These are phyloP conservation scores for Temnothorax rugatulus DNA, from an alignment of 2,888 invertebrate genomes.

Conservation along the genomic window DNA sequence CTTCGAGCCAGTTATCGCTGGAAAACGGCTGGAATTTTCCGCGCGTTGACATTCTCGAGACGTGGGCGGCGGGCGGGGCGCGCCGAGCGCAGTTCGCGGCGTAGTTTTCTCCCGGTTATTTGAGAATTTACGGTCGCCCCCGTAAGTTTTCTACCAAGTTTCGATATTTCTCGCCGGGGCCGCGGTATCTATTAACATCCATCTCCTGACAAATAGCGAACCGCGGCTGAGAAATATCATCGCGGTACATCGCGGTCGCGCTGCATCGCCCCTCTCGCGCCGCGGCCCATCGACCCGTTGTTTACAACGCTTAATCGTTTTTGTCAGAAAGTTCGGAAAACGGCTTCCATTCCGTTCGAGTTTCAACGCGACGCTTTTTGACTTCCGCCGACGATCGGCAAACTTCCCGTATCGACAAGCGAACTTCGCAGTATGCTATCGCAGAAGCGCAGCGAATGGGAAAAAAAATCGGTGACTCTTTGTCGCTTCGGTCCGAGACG, in stretches of 20 bases:
- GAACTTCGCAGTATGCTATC: conserved; percentile 31
- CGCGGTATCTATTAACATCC: conserved; percentile 56
- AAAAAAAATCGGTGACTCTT: conserved; percentile 43
- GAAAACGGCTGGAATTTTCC: conserved; percentile 50
- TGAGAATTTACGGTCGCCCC: conserved; percentile 54
- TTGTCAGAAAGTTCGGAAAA: conserved; percentile 57
- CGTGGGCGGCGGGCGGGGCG: conserved; percentile 10
- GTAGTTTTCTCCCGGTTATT: conserved; percentile 50
- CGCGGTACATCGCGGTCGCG: conserved; percentile 46
- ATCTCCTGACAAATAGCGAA: conserved; percentile 53
- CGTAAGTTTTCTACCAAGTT: conserved; percentile 56
- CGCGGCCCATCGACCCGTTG: conserved; percentile 47
- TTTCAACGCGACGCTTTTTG: conserved; percentile 49
- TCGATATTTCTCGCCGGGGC: conserved; percentile 55
- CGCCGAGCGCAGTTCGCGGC: conserved; percentile 42
- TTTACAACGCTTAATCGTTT: conserved; percentile 57
- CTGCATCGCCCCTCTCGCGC: conserved; percentile 3
- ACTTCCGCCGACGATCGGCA: conserved; percentile 49
- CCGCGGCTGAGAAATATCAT: conserved; percentile 49
- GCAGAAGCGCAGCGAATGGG: conserved; percentile 5
- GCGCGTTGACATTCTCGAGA: conserved; percentile 53
- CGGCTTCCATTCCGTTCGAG: conserved; percentile 49
- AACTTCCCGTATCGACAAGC: conserved; percentile 44
- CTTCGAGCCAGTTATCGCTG: conserved; percentile 45
- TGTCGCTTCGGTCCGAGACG: conserved; percentile 43